Evolutionary conservation across 2,888 invertebrate species (phyloP).

Genomic region (Acanthosepion pharaonis): DNA sequence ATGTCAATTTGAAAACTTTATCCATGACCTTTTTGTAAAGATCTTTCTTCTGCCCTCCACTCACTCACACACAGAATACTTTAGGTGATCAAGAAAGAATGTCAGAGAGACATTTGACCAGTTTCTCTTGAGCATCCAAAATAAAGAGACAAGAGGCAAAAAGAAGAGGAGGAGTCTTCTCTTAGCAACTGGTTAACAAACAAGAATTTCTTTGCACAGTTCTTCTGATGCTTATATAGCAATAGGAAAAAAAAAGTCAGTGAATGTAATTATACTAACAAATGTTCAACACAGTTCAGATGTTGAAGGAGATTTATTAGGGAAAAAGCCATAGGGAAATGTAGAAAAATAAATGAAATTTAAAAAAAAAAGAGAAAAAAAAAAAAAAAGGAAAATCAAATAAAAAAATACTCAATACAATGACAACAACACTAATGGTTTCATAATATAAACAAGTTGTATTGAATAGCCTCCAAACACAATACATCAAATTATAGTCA

Average conservation of each 20-base stretch:
- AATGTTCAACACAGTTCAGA: not conserved
- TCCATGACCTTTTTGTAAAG: not conserved
- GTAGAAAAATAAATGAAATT: not conserved
- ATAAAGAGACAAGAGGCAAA: no score
- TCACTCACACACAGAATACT: no score
- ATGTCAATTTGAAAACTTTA: not conserved
- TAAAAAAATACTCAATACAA: not conserved
- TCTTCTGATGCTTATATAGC: no score
- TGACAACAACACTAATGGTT: not conserved
- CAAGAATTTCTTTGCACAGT: no score
- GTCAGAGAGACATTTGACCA: no score
- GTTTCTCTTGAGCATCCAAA: no score
- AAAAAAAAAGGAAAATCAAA: not conserved
- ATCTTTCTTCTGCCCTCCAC: no score
- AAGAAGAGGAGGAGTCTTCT: no score
- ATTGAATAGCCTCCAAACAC: not conserved
- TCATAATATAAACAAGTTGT: slow-evolving; percentile 8
- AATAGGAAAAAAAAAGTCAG: not conserved
- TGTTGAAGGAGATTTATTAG: not conserved
- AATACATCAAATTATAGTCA: slow-evolving; percentile 10
- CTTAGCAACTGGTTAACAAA: no score
- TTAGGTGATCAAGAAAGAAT: no score
- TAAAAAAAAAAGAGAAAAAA: no score
- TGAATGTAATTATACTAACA: not conserved
- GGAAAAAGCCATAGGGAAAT: not conserved